These are phyloP conservation scores for Heterohyrax brucei DNA, from an alignment of 2,797 vertebrate species.

Conservation along the genomic window DNA sequence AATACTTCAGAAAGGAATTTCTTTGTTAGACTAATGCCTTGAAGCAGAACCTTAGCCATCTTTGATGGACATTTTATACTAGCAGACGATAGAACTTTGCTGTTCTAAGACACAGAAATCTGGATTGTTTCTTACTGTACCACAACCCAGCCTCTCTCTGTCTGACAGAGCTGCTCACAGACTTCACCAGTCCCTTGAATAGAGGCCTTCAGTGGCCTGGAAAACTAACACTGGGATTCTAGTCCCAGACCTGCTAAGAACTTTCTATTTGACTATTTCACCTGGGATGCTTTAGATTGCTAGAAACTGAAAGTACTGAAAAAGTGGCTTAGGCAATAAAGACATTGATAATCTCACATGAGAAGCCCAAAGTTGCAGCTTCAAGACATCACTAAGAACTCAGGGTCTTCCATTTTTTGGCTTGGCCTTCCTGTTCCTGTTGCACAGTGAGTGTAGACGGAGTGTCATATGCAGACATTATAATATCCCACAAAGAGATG, in stretches of 20 bases:
- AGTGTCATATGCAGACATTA: neutral
- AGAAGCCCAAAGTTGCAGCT: neutral
- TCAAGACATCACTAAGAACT: neutral
- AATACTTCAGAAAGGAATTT: conserved; percentile 52
- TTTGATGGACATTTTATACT: neutral
- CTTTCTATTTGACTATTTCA: neutral
- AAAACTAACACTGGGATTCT: neutral
- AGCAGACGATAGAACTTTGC: neutral
- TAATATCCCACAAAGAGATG: neutral
- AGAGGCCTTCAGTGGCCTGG: neutral
- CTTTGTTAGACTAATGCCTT: neutral
- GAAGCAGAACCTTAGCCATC: neutral
- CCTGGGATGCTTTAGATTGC: neutral
- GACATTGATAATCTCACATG: neutral
- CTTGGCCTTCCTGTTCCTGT: neutral
- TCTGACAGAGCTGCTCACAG: neutral
- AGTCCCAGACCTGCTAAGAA: neutral
- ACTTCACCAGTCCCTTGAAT: neutral
- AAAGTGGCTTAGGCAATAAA: neutral
- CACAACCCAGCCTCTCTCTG: neutral
- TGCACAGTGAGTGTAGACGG: neutral
- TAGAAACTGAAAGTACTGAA: neutral
- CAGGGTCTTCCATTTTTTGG: neutral
- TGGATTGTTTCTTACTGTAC: conserved; percentile 4
- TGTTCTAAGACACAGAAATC: neutral